Percentiles rank a stretch among this genome's conserved stretches.
Conservation (phyloP, 2,888 invertebrate genomes). For the Nemurella pictetii region DNA sequence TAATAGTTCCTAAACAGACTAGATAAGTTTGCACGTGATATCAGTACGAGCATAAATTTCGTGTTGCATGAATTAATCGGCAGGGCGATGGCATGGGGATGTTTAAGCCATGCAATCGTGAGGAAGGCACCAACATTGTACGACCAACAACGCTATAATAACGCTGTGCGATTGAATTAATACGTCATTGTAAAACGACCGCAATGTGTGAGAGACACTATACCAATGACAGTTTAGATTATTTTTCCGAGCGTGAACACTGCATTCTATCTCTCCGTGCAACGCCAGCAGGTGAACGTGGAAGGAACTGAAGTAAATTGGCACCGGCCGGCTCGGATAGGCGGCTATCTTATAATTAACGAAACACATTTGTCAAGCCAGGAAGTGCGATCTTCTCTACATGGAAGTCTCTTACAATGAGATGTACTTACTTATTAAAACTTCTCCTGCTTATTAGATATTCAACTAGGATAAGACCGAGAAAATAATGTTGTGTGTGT, state of each 20-base stretch:
- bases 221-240: background rate
- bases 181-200: too few species aligned
- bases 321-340: background rate
- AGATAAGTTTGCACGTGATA: background rate
- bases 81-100: background rate
- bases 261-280: background rate
- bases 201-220: background rate
- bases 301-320: background rate
- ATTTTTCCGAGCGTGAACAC: background rate
- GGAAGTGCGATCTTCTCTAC: constrained; percentile 28
- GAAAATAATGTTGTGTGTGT: constrained; percentile 30
- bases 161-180: too few species aligned
- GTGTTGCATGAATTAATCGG: background rate
- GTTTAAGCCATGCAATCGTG: too few species aligned
- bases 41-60: background rate
- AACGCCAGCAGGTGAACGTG: background rate
- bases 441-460: constrained; percentile 36
- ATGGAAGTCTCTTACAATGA: constrained; percentile 3
- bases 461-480: constrained; percentile 33
- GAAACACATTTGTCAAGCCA: constrained; percentile 37
- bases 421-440: constrained; percentile 23
- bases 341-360: background rate
- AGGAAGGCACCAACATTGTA: too few species aligned
- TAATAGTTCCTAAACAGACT: background rate
- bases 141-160: too few species aligned